A percentile compares a stretch with the other conserved stretches of the same genome.
phyloP scores from a whole-genome alignment of 2,113 vertebrate species.

The Sisor rabdophorus region DNA sequence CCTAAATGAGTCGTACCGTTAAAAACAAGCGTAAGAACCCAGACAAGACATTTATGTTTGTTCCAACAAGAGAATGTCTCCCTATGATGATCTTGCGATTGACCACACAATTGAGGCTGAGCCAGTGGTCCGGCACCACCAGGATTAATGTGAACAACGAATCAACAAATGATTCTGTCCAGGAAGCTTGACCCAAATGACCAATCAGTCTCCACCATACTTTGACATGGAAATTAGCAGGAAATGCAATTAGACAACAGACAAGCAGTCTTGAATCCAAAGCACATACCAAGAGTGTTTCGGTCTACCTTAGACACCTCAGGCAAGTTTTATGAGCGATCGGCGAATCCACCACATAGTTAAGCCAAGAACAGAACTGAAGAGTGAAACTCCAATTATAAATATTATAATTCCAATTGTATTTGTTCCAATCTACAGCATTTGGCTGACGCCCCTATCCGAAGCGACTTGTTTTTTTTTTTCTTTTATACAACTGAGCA shows the following conservation, averaged over 20 bases:
- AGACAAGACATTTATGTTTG: constrained; percentile 43
- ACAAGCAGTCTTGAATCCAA: constrained; percentile 64
- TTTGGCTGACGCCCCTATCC: too few species aligned
- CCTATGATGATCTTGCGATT: constrained; percentile 54
- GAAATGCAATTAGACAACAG: constrained; percentile 65
- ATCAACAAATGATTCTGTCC: constrained; percentile 43
- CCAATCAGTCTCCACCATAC: constrained; percentile 38
- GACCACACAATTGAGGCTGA: constrained; percentile 75
- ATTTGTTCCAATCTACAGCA: too few species aligned
- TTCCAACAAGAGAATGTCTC: constrained; percentile 6
- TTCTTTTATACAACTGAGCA: too few species aligned
- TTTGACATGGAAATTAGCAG: constrained; percentile 59
- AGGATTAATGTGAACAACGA: constrained; percentile 66
- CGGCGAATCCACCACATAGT: constrained; percentile 76
- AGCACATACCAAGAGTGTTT: constrained; percentile 73
- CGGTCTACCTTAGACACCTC: background rate
- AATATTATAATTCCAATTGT: too few species aligned
- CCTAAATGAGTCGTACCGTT: background rate
- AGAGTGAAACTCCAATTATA: too few species aligned
- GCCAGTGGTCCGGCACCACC: constrained; percentile 54
- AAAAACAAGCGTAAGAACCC: constrained; percentile 66
- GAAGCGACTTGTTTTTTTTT: too few species aligned
- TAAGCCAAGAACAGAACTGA: constrained; percentile 78
- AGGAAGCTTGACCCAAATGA: constrained; percentile 48
- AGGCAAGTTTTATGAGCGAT: constrained; percentile 71